A percentile compares a stretch with the other conserved stretches of the same genome.
Conservation (phyloP, 1,140 invertebrate genomes). For the Bathynomus jamesi region DNA sequence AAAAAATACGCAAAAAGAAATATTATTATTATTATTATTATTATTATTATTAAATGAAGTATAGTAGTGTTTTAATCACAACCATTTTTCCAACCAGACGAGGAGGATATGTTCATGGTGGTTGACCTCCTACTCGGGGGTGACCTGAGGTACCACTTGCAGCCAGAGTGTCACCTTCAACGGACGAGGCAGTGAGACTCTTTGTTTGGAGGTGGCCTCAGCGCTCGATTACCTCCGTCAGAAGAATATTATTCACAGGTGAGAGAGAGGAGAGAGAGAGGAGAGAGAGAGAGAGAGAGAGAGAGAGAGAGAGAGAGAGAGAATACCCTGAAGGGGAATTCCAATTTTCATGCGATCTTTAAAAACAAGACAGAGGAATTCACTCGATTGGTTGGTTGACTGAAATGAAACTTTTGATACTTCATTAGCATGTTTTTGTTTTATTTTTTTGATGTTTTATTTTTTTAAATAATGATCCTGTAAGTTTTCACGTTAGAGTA, state of each 20-base stretch:
- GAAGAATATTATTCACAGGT: conserved; percentile 69
- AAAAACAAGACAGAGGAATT: too few species aligned
- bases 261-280: conserved; percentile 5
- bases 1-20: too few species aligned
- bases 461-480: neutral
- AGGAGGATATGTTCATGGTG: conserved; percentile 85
- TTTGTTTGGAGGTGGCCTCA: conserved; percentile 70
- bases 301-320: neutral
- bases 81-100: conserved; percentile 64
- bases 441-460: neutral
- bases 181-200: conserved; percentile 60
- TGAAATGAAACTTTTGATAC: neutral
- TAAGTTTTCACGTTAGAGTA: neutral
- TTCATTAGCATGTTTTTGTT: neutral
- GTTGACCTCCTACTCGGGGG: conserved; percentile 77
- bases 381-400: too few species aligned
- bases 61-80: too few species aligned
- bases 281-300: neutral
- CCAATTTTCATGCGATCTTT: neutral
- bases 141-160: conserved; percentile 75
- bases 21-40: too few species aligned
- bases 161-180: conserved; percentile 69
- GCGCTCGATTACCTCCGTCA: conserved; percentile 72
- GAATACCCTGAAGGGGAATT: neutral
- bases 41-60: too few species aligned